phyloP scores from a whole-genome alignment of 1,140 invertebrate species.

The Oreohelix idahoensis region DNA sequence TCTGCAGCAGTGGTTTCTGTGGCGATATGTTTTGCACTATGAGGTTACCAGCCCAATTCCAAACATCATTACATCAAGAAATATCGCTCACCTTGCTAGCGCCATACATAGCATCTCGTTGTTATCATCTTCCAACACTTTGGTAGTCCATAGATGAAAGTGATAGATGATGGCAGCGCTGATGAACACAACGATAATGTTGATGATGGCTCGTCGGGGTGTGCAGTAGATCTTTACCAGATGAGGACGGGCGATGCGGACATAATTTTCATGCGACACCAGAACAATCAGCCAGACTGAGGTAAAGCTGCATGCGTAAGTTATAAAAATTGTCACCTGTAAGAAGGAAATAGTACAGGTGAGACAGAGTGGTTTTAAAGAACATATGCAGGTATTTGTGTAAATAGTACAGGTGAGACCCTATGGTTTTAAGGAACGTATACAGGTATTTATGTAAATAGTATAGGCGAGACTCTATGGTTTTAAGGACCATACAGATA shows the following conservation, averaged over 20 bases:
- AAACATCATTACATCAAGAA: background rate
- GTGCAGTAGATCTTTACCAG: constrained; percentile 41
- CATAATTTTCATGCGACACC: constrained; percentile 53
- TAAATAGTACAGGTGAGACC: too few species aligned
- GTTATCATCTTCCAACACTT: background rate
- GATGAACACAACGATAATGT: constrained; percentile 20
- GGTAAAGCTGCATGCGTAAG: constrained; percentile 61
- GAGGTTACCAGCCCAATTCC: too few species aligned
- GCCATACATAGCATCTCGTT: background rate
- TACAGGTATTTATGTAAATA: too few species aligned
- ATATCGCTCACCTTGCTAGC: background rate
- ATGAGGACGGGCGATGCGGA: constrained; percentile 60
- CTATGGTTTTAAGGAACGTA: too few species aligned
- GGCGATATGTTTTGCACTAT: too few species aligned
- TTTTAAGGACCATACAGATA: too few species aligned
- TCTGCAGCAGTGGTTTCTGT: too few species aligned
- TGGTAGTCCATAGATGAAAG: constrained; percentile 38
- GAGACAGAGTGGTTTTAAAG: background rate
- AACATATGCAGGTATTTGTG: background rate
- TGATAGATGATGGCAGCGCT: constrained; percentile 36
- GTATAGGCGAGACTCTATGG: too few species aligned
- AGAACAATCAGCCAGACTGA: constrained; percentile 68
- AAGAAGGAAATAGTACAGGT: constrained; percentile 49
- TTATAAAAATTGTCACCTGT: constrained; percentile 60
- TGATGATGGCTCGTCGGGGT: constrained; percentile 24